Evolutionary conservation across 2,113 vertebrate genomes (phyloP).

Genomic region (Gallinago media): DNA sequence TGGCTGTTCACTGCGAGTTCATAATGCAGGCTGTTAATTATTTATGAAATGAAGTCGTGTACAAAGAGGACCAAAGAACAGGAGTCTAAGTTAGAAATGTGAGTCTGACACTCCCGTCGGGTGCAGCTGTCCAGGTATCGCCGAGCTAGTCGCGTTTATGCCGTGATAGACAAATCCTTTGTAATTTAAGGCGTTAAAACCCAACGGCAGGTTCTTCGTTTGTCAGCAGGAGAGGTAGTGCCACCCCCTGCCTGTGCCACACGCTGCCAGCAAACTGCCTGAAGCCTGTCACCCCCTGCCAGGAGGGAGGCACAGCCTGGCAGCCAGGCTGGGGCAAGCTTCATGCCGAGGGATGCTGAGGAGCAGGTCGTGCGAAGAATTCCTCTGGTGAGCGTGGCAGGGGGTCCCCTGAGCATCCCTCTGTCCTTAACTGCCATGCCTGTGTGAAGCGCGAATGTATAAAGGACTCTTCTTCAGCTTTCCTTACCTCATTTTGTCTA

Average conservation of each 20-base stretch:
- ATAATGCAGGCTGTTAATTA: not conserved
- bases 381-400: not conserved
- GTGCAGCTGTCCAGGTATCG: not conserved
- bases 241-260: not conserved
- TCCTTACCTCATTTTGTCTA: slow-evolving; percentile 42
- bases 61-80: slow-evolving; percentile 51
- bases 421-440: not conserved
- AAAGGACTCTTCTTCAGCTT: slow-evolving; percentile 27
- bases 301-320: not conserved
- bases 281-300: not conserved
- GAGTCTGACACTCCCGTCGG: fast-evolving
- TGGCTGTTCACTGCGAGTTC: not conserved
- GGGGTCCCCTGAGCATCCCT: not conserved
- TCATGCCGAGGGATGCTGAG: not conserved
- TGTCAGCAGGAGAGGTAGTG: not conserved
- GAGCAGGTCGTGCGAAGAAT: not conserved
- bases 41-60: not conserved
- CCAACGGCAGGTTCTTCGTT: fast-evolving
- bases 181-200: not conserved
- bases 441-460: slow-evolving; percentile 16
- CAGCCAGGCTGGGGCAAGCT: not conserved
- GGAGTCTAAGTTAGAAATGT: not conserved
- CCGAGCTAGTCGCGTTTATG: not conserved
- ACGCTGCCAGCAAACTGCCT: not conserved
- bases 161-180: not conserved